phyloP scores from a whole-genome alignment of 2,888 invertebrate species.

The Catocala fraxini region DNA sequence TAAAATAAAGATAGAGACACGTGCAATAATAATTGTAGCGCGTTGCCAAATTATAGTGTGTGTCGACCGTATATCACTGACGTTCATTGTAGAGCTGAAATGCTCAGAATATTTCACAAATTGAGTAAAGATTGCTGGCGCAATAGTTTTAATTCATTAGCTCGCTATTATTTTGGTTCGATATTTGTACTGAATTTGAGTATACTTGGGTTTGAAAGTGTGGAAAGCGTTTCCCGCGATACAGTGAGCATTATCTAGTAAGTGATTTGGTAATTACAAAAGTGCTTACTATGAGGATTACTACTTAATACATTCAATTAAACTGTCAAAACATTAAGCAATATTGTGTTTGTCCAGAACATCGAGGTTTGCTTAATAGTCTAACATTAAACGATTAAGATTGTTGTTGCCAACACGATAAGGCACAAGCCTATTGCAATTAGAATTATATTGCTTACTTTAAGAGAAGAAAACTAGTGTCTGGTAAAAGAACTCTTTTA shows the following conservation, averaged over 20 bases:
- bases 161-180: no score
- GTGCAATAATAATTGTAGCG: conserved; percentile 5
- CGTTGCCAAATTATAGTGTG: conserved; percentile 18
- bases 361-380: background rate
- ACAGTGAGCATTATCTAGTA: no score
- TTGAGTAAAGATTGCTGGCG: background rate
- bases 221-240: no score
- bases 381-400: conserved; percentile 1
- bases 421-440: background rate
- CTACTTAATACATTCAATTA: no score
- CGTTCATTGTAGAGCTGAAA: conserved; percentile 9
- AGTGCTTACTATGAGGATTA: no score
- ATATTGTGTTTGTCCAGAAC: no score
- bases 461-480: background rate
- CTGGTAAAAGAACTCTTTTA: no score
- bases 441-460: background rate
- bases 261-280: no score
- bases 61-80: conserved; percentile 13
- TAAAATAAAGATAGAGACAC: conserved; percentile 17
- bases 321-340: no score
- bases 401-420: conserved; percentile 1
- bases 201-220: no score
- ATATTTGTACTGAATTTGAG: no score
- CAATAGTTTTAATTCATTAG: no score
- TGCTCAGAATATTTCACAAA: background rate